Evolutionary conservation across 1,140 invertebrate genomes (phyloP), one percentile per base, ranked within the genome.

Genomic region (Anastatus disparis): DNA sequence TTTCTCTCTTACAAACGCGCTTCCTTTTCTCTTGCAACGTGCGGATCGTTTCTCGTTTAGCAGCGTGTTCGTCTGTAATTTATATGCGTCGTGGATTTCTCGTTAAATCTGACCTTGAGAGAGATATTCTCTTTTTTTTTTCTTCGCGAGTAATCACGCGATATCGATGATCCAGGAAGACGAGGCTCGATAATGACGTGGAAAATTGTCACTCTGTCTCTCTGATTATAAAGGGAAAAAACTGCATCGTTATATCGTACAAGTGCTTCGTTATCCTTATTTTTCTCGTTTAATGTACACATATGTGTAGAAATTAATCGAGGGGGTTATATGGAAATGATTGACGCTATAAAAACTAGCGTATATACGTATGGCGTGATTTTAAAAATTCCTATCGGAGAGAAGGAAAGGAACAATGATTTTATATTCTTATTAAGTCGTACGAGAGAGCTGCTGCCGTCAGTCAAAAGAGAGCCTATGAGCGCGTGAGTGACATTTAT

Each of bases 361-460:
- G 24, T 15, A 15, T 3, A n/a, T 7, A 52, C 17, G 24, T 17
- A 26, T 8, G 13, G n/a, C 22, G 31, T 4, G 42, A 58, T 31
- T 59, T 27, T 42, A 20, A 31, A 62, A 65, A 55, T 26, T 17
- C 61, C 52, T n/a, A n/a, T n/a, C n/a, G n/a, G n/a, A n/a, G n/a
- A n/a, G n/a, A n/a, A n/a, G 20, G 3, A 46, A 26, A 48, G 40
- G 15, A 75, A 74, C 72, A 70, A 70, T 76, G 70, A 75, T 77
- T 75, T 75, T 76, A 74, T 76, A 74, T 69, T 75, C 75, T 74
- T 76, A 76, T 76, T 53, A 74, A 78, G 74, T 74, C 73, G 75
- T 73, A 76, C 50, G 69, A 75, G 71, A 50, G n/a, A n/a, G n/a
- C n/a, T n/a, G n/a, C n/a, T n/a, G n/a, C n/a, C 73, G 77, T 73